Conservation (phyloP, 1,140 invertebrate species). For the Daktulosphaira vitifoliae region DNA sequence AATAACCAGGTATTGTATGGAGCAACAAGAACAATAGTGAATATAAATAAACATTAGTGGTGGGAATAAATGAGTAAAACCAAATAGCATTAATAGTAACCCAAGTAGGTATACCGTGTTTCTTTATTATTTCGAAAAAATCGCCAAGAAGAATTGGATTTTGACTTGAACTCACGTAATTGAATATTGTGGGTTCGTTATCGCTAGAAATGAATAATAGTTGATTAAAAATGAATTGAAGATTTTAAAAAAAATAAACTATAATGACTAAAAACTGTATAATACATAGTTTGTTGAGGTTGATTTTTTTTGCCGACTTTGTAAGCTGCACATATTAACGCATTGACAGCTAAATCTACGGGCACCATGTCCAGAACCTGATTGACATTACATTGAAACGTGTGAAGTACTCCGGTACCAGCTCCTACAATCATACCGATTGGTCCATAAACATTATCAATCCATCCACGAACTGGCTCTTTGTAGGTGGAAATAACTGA, state of each 20-base stretch:
- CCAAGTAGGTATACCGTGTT: slow-evolving; percentile 28
- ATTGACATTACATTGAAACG: slow-evolving; percentile 46
- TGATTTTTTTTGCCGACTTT: slow-evolving; percentile 16
- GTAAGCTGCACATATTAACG: slow-evolving; percentile 64
- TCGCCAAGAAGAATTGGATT: slow-evolving; percentile 58
- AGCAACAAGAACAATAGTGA: slow-evolving; percentile 44
- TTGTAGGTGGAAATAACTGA: slow-evolving; percentile 71
- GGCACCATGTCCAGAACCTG: slow-evolving; percentile 70
- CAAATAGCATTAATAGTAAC: slow-evolving; percentile 49
- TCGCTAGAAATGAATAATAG: slow-evolving; percentile 22
- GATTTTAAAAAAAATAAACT: neutral
- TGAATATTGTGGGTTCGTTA: slow-evolving; percentile 51
- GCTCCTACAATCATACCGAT: slow-evolving; percentile 53
- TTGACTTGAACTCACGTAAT: slow-evolving; percentile 59
- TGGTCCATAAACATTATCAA: slow-evolving; percentile 77
- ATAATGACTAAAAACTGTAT: neutral
- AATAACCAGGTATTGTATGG: slow-evolving; percentile 44
- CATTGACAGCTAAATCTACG: slow-evolving; percentile 76
- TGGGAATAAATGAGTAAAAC: slow-evolving; percentile 48
- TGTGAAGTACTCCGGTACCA: slow-evolving; percentile 58
- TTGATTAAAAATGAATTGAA: neutral
- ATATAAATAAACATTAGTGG: slow-evolving; percentile 46
- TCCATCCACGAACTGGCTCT: slow-evolving; percentile 68
- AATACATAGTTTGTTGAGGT: slow-evolving; percentile 26
- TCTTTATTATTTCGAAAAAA: slow-evolving; percentile 42